Conservation (phyloP, 2,797 vertebrate genomes). For the Antrozous pallidus region DNA sequence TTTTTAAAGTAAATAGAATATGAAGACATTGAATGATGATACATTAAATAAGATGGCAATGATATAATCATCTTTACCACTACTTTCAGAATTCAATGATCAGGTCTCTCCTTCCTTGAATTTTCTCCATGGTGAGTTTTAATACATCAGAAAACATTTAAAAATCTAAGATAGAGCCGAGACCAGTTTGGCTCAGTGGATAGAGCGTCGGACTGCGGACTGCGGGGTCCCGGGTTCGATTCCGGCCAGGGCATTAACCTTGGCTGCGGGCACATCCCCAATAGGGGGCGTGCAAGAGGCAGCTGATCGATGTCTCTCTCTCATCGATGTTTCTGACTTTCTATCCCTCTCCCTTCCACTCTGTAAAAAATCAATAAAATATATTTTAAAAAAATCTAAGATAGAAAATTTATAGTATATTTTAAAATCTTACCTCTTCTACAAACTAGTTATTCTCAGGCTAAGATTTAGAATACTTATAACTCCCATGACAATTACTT, state of each 20-base stretch:
- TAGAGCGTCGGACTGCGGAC: too few species aligned
- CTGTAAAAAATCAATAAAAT: too few species aligned
- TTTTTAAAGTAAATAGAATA: slow-evolving; percentile 24
- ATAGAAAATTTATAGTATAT: background rate
- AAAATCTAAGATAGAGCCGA: background rate
- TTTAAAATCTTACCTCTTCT: background rate
- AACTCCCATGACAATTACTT: background rate
- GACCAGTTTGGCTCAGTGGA: too few species aligned
- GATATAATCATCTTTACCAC: background rate
- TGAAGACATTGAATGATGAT: background rate
- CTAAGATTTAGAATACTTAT: background rate
- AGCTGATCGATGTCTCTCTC: too few species aligned
- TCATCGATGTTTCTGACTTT: too few species aligned
- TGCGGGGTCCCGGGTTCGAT: too few species aligned
- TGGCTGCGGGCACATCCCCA: too few species aligned
- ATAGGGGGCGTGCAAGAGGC: too few species aligned
- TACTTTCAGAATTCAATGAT: background rate
- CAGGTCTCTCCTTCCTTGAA: background rate
- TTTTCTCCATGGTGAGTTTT: background rate
- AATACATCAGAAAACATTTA: background rate
- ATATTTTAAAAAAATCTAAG: background rate
- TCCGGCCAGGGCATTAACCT: too few species aligned
- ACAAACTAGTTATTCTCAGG: background rate
- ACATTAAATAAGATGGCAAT: background rate
- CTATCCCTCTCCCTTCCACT: too few species aligned